These are phyloP conservation scores for Simalia tracyae DNA, from an alignment of 2,797 vertebrate species.

Conservation along the genomic window DNA sequence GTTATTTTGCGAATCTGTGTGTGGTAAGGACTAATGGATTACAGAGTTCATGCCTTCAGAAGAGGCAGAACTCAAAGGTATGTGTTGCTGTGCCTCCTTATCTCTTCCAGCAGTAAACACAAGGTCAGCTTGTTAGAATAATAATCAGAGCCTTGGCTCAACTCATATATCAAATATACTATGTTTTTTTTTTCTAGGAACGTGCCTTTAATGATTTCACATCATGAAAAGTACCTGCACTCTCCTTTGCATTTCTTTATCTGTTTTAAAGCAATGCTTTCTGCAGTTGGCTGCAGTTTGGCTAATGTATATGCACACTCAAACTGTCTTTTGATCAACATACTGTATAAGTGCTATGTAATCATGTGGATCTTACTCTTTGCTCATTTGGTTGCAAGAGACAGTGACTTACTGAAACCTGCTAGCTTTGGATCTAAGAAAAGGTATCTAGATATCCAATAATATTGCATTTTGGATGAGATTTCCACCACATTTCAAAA, in stretches of 20 bases:
- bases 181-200: neutral
- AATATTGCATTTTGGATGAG: neutral
- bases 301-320: neutral
- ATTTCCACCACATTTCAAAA: neutral
- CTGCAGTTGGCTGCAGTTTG: neutral
- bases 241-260: neutral
- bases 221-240: neutral
- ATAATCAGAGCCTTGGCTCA: neutral
- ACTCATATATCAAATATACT: neutral
- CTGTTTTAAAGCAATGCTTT: neutral
- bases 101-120: neutral
- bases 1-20: neutral
- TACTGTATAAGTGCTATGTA: neutral
- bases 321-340: neutral
- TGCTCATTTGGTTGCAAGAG: neutral
- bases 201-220: neutral
- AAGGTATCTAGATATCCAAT: neutral
- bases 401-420: neutral
- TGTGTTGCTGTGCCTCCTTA: neutral
- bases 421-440: neutral
- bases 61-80: too few relatives aligned
- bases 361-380: neutral
- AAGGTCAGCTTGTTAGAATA: neutral
- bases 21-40: neutral
- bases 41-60: neutral